These are phyloP conservation scores for Synodontis membranacea DNA, from an alignment of 2,113 vertebrate genomes.

Conservation along the genomic window DNA sequence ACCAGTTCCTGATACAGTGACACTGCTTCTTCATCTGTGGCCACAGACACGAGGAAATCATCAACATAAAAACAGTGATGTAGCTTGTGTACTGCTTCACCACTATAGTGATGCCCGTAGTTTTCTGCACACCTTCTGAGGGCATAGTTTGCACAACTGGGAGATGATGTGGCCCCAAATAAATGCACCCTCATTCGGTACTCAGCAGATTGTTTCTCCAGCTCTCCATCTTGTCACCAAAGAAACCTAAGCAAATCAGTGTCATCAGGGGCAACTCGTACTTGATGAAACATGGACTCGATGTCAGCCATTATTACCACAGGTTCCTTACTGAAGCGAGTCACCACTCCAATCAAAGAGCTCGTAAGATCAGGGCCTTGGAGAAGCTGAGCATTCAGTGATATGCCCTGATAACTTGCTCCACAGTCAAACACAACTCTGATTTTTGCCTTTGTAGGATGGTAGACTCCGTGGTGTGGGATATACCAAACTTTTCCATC, in stretches of 20 bases:
- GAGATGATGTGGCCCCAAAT: not conserved
- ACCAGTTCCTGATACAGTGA: no score
- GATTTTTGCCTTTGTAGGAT: constrained; percentile 18
- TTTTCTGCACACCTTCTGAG: not conserved
- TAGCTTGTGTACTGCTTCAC: not conserved
- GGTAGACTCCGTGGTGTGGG: no score
- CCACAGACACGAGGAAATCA: not conserved
- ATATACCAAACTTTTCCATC: no score
- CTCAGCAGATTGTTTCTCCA: no score
- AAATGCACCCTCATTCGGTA: not conserved
- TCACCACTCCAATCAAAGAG: not conserved
- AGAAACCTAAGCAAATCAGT: not conserved
- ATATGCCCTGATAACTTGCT: constrained; percentile 7
- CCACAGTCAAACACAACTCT: constrained; percentile 43
- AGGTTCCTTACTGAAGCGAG: no score
- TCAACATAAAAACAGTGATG: not conserved
- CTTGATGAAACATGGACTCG: not conserved
- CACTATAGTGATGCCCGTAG: not conserved
- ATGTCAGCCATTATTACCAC: no score
- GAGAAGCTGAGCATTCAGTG: not conserved
- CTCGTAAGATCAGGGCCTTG: not conserved
- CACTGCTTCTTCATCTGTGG: no score
- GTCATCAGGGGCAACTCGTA: not conserved
- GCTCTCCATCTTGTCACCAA: not conserved
- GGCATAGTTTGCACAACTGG: not conserved